phyloP scores from a whole-genome alignment of 2,888 invertebrate species.

The Cancer borealis region DNA sequence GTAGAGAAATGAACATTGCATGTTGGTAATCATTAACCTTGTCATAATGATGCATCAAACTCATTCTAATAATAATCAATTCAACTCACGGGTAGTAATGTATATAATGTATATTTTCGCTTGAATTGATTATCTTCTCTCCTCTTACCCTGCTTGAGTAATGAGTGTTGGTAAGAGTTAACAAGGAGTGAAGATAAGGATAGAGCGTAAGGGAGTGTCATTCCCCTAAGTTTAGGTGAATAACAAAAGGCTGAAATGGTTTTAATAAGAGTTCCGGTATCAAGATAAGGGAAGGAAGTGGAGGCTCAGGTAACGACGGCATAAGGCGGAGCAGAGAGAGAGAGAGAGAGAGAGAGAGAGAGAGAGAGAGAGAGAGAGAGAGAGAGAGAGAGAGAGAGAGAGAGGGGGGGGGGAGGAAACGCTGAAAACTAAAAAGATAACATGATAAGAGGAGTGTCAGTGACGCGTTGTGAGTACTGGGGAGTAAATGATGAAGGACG shows the following conservation, averaged over 20 bases:
- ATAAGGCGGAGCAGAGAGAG: neutral
- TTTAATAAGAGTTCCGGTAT: neutral
- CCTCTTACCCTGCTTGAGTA: no score
- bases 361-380: neutral
- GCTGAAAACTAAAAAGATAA: neutral
- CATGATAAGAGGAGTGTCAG: neutral
- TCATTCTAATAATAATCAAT: no score
- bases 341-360: conserved; percentile 28
- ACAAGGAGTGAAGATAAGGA: neutral
- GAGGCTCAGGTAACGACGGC: neutral
- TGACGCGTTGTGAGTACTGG: neutral
- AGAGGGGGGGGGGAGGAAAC: neutral
- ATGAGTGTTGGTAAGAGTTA: neutral
- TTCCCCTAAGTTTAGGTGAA: neutral
- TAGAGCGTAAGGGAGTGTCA: neutral
- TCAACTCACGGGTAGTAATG: no score
- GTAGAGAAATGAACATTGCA: no score
- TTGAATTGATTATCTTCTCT: no score
- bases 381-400: conserved; percentile 18
- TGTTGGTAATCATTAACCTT: no score
- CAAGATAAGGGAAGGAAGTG: neutral
- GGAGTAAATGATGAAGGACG: neutral
- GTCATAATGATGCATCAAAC: no score
- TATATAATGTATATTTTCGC: no score
- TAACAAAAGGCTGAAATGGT: neutral